Base-by-base conservation (phyloP, 2,113 vertebrate genomes). In the Galeopterus variegatus region DNA sequence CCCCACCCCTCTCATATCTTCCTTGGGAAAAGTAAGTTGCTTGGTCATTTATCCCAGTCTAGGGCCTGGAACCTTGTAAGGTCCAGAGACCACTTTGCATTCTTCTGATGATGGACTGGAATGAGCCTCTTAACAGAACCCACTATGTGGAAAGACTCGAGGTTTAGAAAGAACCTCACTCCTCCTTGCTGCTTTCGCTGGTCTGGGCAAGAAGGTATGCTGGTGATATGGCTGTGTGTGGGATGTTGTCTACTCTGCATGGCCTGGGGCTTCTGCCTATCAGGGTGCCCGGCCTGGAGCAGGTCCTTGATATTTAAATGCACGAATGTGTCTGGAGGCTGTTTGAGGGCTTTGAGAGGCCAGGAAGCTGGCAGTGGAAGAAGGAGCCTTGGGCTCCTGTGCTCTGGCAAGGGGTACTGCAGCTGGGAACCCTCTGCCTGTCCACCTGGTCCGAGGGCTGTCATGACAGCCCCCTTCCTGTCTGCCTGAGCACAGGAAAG, bases 291-390 rank as follows among this genome's bases (percentile, higher is more conserved):
- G 48, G 50, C 5, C 0, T 13, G 69, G 12, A 3, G 5, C 45
- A 58, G 18, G 58, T 60, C 36, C 19, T 86, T 15, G 1, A 41
- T 58, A 4, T 10, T 60, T 48, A 67, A 54, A 72, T 1, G 10
- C 0, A 1, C 26, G 75, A 26, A 28, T 50, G 52, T 72, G 70
- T 70, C 73, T 69, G 48, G 50, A 82, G 36, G 67, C 64, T 18
- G 1, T 23, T 41, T 54, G 94, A 96, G 67, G 28, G 26, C 83
- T 89, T 52, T 26, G 70, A 72, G 95, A 91, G 64, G 89, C 8
- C 3, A 6, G 81, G 81, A 24, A 8, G n/a, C 48, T 24, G 67
- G 60, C 12, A 33, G 60, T 15, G 21, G 36, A 18, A 64, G 70
- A 62, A 31, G 64, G 36, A 48, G 62, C 58, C 54, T 9, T 2